Evolutionary conservation across 2,888 invertebrate species (phyloP), one percentile per base, ranked within the genome.

Genomic region (Therioaphis trifolii): DNA sequence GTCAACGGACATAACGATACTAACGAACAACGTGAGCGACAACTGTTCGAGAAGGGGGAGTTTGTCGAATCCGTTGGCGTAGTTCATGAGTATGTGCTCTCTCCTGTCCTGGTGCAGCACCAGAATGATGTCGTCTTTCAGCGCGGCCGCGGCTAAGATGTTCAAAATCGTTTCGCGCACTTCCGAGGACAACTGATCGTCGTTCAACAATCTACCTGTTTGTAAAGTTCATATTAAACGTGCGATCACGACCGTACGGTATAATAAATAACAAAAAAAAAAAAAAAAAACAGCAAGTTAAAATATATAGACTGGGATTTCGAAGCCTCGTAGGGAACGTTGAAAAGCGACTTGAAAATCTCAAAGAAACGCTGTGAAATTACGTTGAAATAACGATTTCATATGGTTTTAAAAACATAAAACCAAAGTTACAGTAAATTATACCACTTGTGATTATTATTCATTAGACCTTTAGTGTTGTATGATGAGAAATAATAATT

Each of bases 81-180:
- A 96, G 89, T 95, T 94, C 93, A 96, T 96, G 86, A 97, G 91
- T 86, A 95, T 92, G 89, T 97, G 96, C 87, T 95, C 95, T 86
- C 94, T 91, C 85, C 97, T 91, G 90, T 97, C 96, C 90, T 96
- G 96, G 89, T 97, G 97, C 87, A 97, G 90, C 86, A 97, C 90
- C 86, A 97, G 91, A 87, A 97, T 94, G 84, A 96, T 93, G 89
- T 97, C 97, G 87, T 97, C 96, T 87, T 96, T 95, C 79, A 95
- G 91, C 55, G 96, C 96, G 3, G 93, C 93, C 85, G 92, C 92
- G 21, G 94, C 93, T 87, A 96, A 89, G 85, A 94, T 91, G 86
- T 94, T 93, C 87, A 95, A 90, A 87, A 92, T 89, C 85, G 91
- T 90, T 87, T 93, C 92, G 87, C 94, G 92, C 55, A 91, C 92